Evolutionary conservation across 2,888 invertebrate genomes (phyloP).

Genomic region (Thymelicus lineola): DNA sequence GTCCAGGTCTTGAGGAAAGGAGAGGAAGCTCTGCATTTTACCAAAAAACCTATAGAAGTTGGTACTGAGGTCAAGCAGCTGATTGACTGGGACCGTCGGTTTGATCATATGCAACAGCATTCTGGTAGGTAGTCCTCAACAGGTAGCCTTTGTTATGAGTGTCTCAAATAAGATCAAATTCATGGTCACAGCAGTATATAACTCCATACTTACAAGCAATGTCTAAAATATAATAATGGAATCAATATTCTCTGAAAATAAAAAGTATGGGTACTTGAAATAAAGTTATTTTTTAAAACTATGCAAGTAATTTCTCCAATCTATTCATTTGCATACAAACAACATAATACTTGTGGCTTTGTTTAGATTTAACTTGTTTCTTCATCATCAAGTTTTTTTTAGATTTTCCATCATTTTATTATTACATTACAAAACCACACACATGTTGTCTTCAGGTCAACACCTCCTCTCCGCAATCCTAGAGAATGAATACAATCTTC

Average conservation of each 20-base stretch:
- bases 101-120: constrained; percentile 97
- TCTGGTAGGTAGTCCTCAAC: constrained; percentile 82
- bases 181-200: too few relatives aligned
- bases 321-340: too few relatives aligned
- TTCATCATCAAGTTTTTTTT: too few relatives aligned
- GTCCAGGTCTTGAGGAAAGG: constrained; percentile 89
- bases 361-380: too few relatives aligned
- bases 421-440: not conserved
- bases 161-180: not conserved
- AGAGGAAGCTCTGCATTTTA: constrained; percentile 90
- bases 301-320: too few relatives aligned
- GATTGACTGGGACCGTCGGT: constrained; percentile 91
- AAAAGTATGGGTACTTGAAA: too few relatives aligned
- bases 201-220: too few relatives aligned
- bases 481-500: constrained; percentile 87
- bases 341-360: too few relatives aligned
- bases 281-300: too few relatives aligned
- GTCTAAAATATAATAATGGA: too few relatives aligned
- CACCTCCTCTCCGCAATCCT: constrained; percentile 93
- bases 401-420: not conserved
- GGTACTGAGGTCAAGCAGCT: constrained; percentile 87
- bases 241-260: too few relatives aligned
- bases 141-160: not conserved
- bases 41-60: constrained; percentile 84
- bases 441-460: constrained; percentile 83